Evolutionary conservation across 2,888 invertebrate species (phyloP).

Genomic region (Noctuana brunneofusca): DNA sequence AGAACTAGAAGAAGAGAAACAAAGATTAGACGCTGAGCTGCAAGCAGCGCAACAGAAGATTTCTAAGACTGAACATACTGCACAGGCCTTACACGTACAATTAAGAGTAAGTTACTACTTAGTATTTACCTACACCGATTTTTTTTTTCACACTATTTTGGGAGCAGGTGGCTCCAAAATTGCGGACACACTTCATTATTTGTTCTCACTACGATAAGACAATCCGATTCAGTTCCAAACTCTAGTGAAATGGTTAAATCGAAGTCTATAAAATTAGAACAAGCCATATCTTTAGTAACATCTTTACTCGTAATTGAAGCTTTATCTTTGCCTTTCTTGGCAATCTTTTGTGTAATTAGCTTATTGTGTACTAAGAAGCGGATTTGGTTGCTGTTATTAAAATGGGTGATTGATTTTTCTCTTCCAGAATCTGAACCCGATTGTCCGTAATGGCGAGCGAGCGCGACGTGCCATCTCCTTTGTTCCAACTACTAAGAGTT

Average conservation of each 20-base stretch:
- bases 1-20: slow-evolving; percentile 88
- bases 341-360: no score
- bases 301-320: no score
- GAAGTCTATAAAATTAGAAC: no score
- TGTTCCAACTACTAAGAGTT: slow-evolving; percentile 85
- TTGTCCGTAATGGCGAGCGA: slow-evolving; percentile 81
- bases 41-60: slow-evolving; percentile 87
- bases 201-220: no score
- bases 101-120: slow-evolving; percentile 55
- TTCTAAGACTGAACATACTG: slow-evolving; percentile 84
- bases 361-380: no score
- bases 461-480: slow-evolving; percentile 87
- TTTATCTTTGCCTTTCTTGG: no score
- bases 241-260: no score
- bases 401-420: neutral
- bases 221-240: no score
- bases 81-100: slow-evolving; percentile 70
- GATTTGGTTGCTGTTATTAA: no score
- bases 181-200: no score
- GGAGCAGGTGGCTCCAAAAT: no score
- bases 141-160: neutral
- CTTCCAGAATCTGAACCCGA: slow-evolving; percentile 77
- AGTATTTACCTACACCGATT: neutral
- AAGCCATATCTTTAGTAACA: no score
- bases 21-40: slow-evolving; percentile 87